Percentiles rank a stretch among this genome's conserved stretches.
Evolutionary conservation across 2,888 invertebrate genomes (phyloP).

Genomic region (Sarcophaga subvicina): DNA sequence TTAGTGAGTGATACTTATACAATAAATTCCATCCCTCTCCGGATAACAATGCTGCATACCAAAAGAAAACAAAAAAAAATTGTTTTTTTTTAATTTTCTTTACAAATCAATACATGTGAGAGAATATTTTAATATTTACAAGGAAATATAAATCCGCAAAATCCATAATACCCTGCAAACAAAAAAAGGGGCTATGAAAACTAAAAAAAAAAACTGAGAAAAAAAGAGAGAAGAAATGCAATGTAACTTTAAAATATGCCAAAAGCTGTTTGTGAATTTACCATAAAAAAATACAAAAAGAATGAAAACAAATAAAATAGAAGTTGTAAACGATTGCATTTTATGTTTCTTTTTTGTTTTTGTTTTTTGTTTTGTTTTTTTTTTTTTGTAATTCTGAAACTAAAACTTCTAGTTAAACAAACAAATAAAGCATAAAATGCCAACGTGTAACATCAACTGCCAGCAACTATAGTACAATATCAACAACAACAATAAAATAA

Average conservation of each 20-base stretch:
- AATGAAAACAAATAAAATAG: slow-evolving; percentile 14
- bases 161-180: background rate
- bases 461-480: background rate
- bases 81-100: too few species aligned
- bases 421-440: slow-evolving; percentile 59
- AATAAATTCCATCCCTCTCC: too few species aligned
- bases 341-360: slow-evolving; percentile 25
- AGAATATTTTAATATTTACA: slow-evolving; percentile 59
- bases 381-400: slow-evolving; percentile 36
- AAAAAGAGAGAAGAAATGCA: slow-evolving; percentile 29
- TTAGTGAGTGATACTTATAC: too few species aligned
- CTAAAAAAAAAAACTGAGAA: background rate
- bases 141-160: slow-evolving; percentile 54
- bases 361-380: background rate
- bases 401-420: slow-evolving; percentile 52
- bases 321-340: slow-evolving; percentile 52
- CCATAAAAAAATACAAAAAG: slow-evolving; percentile 51
- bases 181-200: slow-evolving; percentile 17
- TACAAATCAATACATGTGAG: background rate
- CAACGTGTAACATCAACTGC: slow-evolving; percentile 37
- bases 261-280: slow-evolving; percentile 56
- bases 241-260: slow-evolving; percentile 60
- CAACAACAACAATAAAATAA: background rate
- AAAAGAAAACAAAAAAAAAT: too few species aligned
- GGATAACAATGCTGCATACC: too few species aligned